Evolutionary conservation across 2,797 vertebrate genomes (phyloP), one percentile per base, ranked within the genome.

Genomic region (Alfaro cultratus): DNA sequence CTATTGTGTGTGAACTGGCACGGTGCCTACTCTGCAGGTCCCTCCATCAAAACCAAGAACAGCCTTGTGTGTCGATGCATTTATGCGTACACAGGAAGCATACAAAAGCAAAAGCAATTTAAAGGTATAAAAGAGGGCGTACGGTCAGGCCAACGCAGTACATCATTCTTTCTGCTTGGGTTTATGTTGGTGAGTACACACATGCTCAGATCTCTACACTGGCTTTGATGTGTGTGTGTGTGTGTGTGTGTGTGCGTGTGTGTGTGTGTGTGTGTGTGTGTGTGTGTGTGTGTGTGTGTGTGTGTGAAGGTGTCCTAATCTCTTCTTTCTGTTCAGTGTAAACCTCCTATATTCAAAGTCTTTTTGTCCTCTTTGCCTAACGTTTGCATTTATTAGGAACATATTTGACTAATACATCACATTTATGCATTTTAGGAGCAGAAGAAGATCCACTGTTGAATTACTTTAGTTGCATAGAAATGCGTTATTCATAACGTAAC

Each of bases 1-100:
- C 87, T 88, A 81, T 90, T 80, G 85, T 93, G 89, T 94, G 89
- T 89, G 89, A 84, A 78, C 90, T 94, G 92, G 94, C 89, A 76
- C 29, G 1, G 75, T 45, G 88, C 94, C 94, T 83, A 72, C 85
- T 84, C 86, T 93, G 93, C 93, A 93, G 78, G 88, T 88, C 85
- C 73, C 71, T 81, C 34, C 67, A 80, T 87, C 81, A 87, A 85
- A 88, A 90, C 78, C 68, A 82, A 79, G 79, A 85, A 78, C 31
- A 47, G 57, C 45, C 79, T 72, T 79, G 62, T 71, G 64, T 67
- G 64, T 68, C 36, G 16, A 26, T 81, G n/a, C 41, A 41, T 75
- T 39, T 80, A 67, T 81, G 74, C 41, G 29, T 84, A 71, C 77
- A 47, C 62, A 83, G 79, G 51, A 85, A 80, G 73, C 51, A 64